Evolutionary conservation across 2,888 invertebrate species (phyloP), one percentile per base, ranked within the genome.

Genomic region (Pheosia tremula): DNA sequence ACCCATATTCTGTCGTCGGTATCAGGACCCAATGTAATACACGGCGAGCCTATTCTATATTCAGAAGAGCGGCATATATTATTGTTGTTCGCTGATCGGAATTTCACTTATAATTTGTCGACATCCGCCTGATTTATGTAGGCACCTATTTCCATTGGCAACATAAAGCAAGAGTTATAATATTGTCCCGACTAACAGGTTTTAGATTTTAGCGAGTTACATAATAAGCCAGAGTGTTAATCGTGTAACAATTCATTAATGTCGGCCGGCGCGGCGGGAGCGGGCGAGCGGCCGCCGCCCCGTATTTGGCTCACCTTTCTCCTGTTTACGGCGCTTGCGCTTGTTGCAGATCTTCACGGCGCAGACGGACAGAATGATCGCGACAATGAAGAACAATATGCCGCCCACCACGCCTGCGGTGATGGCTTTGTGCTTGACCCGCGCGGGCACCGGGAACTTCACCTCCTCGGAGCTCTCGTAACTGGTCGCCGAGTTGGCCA

Each of bases 311-410:
- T 94, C 95, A 98, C 99, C 98, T 97, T 98, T 98, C 94, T 98
- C 98, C 94, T 98, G 98, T 96, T 98, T 98, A 95, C 98, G 97
- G 84, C 98, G 96, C 94, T 98, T 98, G 87, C 98, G 95, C 94
- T 98, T 98, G 95, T 98, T 99, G 96, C 98, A 98, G 92, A 98
- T 98, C 95, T 99, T 98, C 86, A 99, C 98, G 82, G 98, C 98
- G 95, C 99, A 98, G 86, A 99, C 97, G 81, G 98, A 98, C 84
- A 99, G 96, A 86, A 99, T 98, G 93, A 99, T 98, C 90, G 98
- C 98, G 84, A 99, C 98, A 86, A 99, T 97, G 95, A 99, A 98
- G 95, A 99, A 99, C 87, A 99, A 95, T 84, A 99, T 97, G 76
- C 99, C 99, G 80, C 99, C 99, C 78, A 99, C 98, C 82, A 99